These are phyloP conservation scores for Eleutherodactylus coqui DNA, from an alignment of 2,797 vertebrate genomes.

Conservation along the genomic window DNA sequence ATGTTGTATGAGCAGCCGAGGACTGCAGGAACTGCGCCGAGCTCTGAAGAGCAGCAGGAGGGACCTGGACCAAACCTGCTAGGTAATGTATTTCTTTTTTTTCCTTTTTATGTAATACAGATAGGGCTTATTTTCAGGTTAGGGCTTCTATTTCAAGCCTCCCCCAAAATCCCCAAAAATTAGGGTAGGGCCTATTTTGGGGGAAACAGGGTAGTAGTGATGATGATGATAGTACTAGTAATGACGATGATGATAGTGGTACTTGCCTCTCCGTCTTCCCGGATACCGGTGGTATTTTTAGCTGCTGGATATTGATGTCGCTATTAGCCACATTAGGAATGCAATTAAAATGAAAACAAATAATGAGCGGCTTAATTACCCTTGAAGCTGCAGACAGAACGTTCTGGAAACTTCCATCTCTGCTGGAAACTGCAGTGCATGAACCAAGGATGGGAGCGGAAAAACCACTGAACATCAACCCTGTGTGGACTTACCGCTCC, in stretches of 20 bases:
- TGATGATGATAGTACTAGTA: neutral
- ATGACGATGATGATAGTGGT: neutral
- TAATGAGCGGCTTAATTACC: constrained; percentile 61
- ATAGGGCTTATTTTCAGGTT: too few relatives aligned
- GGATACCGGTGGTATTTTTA: constrained; percentile 59
- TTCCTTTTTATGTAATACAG: too few relatives aligned
- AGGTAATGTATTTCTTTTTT: too few relatives aligned
- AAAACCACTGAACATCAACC: neutral
- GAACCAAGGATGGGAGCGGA: neutral
- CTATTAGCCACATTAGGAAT: constrained; percentile 60
- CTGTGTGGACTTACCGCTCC: neutral
- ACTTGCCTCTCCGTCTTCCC: constrained; percentile 25
- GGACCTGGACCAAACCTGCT: too few relatives aligned
- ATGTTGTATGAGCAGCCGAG: too few relatives aligned
- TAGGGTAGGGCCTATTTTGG: too few relatives aligned
- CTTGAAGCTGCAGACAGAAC: constrained; percentile 66
- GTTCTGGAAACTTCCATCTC: constrained; percentile 18
- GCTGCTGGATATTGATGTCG: constrained; percentile 55
- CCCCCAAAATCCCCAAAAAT: too few relatives aligned
- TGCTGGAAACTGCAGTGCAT: neutral
- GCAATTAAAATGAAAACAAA: constrained; percentile 62
- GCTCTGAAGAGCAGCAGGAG: too few relatives aligned
- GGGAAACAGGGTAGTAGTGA: neutral
- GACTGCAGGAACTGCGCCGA: too few relatives aligned
- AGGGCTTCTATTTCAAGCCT: too few relatives aligned